Evolutionary conservation across 2,797 vertebrate genomes (phyloP).

Genomic region (Xenentodon cancila): DNA sequence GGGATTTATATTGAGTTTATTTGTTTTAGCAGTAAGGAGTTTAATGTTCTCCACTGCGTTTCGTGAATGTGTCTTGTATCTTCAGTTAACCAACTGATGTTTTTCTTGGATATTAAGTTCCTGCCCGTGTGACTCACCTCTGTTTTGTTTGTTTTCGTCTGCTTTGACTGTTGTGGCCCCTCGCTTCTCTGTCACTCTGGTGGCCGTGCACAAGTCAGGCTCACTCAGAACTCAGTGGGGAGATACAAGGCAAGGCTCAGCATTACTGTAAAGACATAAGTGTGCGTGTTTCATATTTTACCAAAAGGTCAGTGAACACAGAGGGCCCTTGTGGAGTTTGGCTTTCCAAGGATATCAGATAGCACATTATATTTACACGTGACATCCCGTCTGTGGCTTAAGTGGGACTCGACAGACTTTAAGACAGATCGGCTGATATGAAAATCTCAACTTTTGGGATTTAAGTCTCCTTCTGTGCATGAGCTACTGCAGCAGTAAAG

Average conservation of each 20-base stretch:
- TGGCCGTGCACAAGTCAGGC: slow-evolving; percentile 15
- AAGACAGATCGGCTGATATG: slow-evolving; percentile 33
- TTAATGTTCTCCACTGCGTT: too few species aligned
- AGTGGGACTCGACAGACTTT: slow-evolving; percentile 37
- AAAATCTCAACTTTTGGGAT: slow-evolving; percentile 49
- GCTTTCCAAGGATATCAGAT: slow-evolving; percentile 55
- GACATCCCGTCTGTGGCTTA: slow-evolving; percentile 34
- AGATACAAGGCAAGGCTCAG: slow-evolving; percentile 18
- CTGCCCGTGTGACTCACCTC: slow-evolving; percentile 28
- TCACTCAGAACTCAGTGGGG: slow-evolving; percentile 27
- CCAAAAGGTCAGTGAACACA: slow-evolving; percentile 53
- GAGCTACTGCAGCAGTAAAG: slow-evolving; percentile 35
- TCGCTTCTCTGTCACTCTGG: slow-evolving; percentile 14
- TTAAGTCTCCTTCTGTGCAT: slow-evolving; percentile 13
- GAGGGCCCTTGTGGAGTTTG: slow-evolving; percentile 56
- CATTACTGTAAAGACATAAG: slow-evolving; percentile 25
- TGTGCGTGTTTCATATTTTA: slow-evolving; percentile 38
- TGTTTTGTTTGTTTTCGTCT: slow-evolving; percentile 23
- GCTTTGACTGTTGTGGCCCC: slow-evolving; percentile 26
- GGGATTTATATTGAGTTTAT: too few species aligned
- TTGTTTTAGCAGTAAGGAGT: too few species aligned
- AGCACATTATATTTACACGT: slow-evolving; percentile 33
- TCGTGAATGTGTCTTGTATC: neutral
- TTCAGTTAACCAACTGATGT: neutral
- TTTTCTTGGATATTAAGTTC: slow-evolving; percentile 6